Conservation (phyloP, 2,888 invertebrate species). For the Idaea dimidiata region DNA sequence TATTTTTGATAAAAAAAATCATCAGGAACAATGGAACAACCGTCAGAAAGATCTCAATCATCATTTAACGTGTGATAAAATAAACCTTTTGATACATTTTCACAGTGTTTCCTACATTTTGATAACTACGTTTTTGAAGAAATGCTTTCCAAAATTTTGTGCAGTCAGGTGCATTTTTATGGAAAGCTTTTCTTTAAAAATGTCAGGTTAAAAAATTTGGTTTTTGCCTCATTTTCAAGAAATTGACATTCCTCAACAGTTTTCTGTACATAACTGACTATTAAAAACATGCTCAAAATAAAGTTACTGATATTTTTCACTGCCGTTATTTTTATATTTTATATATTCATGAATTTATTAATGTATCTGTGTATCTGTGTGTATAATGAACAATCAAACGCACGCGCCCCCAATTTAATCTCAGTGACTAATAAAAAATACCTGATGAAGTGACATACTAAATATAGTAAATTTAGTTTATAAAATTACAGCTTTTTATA, state of each 20-base stretch:
- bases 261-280: slow-evolving; percentile 9
- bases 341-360: slow-evolving; percentile 20
- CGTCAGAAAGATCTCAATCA: too few relatives aligned
- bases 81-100: too few relatives aligned
- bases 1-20: too few relatives aligned
- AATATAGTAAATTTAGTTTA: slow-evolving; percentile 26
- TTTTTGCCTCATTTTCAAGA: slow-evolving; percentile 22
- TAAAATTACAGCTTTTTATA: slow-evolving; percentile 6
- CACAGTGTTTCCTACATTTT: too few relatives aligned
- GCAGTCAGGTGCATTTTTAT: too few relatives aligned
- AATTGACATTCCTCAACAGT: slow-evolving; percentile 11
- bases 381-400: slow-evolving; percentile 11
- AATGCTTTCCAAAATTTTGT: too few relatives aligned
- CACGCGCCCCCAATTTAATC: neutral
- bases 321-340: slow-evolving; percentile 31
- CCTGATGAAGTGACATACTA: slow-evolving; percentile 49
- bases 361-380: slow-evolving; percentile 28
- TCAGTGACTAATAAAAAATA: slow-evolving; percentile 34
- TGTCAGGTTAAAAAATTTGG: too few relatives aligned
- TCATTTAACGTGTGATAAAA: too few relatives aligned
- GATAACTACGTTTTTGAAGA: too few relatives aligned
- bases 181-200: too few relatives aligned
- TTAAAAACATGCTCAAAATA: slow-evolving; percentile 41
- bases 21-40: too few relatives aligned
- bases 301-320: slow-evolving; percentile 43